These are phyloP conservation scores for Ophraella communa DNA, from an alignment of 2,888 invertebrate species.

Conservation along the genomic window DNA sequence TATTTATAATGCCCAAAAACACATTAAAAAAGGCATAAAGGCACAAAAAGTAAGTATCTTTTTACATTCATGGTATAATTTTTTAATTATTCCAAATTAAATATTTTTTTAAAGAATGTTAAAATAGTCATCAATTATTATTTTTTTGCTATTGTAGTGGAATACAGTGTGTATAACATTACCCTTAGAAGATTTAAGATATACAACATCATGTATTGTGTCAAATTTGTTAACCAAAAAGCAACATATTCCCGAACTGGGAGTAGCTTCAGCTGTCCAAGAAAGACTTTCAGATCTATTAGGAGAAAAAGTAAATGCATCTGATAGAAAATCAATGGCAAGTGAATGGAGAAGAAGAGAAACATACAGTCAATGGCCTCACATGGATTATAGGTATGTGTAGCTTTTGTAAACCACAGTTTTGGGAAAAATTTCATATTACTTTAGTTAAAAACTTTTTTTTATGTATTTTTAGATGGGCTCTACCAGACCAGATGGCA, in stretches of 20 bases:
- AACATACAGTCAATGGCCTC: slow-evolving; percentile 94
- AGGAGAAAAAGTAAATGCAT: slow-evolving; percentile 59
- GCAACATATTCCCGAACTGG: slow-evolving; percentile 82
- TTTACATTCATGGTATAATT: too few relatives aligned
- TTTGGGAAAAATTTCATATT: too few relatives aligned
- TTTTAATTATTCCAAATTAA: too few relatives aligned
- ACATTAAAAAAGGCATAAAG: slow-evolving; percentile 84
- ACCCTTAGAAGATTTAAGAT: slow-evolving; percentile 78
- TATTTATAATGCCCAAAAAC: slow-evolving; percentile 74
- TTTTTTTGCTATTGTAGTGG: slow-evolving; percentile 78
- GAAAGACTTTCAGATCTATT: slow-evolving; percentile 84
- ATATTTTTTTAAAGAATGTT: too few relatives aligned
- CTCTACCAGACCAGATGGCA: slow-evolving; percentile 94
- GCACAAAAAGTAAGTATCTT: slow-evolving; percentile 76
- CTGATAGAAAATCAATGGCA: slow-evolving; percentile 78
- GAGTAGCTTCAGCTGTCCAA: slow-evolving; percentile 88
- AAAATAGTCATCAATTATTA: too few relatives aligned
- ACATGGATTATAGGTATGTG: slow-evolving; percentile 91
- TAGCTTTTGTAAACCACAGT: neutral
- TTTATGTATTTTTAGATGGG: slow-evolving; percentile 81
- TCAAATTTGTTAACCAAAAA: slow-evolving; percentile 83
- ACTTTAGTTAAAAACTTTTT: too few relatives aligned
- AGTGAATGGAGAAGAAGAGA: slow-evolving; percentile 89
- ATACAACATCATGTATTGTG: slow-evolving; percentile 80
- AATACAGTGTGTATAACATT: slow-evolving; percentile 85